Percentiles rank a stretch among this genome's conserved stretches.
Conservation (phyloP, 2,113 vertebrate genomes). For the Tautogolabrus adspersus region DNA sequence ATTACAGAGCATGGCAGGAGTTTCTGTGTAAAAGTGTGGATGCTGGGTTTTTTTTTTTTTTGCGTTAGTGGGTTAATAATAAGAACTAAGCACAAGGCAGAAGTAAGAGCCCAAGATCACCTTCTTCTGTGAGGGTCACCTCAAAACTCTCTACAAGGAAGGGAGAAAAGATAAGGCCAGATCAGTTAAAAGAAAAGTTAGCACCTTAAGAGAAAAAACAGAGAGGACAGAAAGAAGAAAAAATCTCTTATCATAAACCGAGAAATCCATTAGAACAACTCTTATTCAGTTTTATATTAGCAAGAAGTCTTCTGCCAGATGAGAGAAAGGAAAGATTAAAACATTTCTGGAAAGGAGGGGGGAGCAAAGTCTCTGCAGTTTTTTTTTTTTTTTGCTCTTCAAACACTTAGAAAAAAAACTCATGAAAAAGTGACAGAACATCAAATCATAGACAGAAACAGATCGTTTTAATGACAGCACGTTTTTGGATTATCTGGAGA, state of each 20-base stretch:
- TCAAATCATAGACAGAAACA: constrained; percentile 8
- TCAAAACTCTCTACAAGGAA: constrained; percentile 98
- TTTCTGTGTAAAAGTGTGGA: constrained; percentile 92
- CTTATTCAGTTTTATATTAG: constrained; percentile 14
- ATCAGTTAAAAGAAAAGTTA: constrained; percentile 90
- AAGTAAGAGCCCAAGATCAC: constrained; percentile 98
- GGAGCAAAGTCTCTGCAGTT: constrained; percentile 15
- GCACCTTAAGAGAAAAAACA: constrained; percentile 73
- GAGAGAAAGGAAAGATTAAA: constrained; percentile 39
- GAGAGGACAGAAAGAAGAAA: constrained; percentile 62
- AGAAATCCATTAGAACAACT: constrained; percentile 41
- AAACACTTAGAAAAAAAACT: constrained; percentile 22
- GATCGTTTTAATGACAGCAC: not conserved
- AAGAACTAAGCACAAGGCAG: constrained; percentile 87
- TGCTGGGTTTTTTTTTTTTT: constrained; percentile 85
- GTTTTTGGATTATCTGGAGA: constrained; percentile 1
- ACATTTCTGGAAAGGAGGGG: constrained; percentile 10
- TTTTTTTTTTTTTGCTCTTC: constrained; percentile 14
- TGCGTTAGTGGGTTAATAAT: constrained; percentile 98
- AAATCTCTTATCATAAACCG: constrained; percentile 43
- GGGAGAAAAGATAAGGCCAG: constrained; percentile 97
- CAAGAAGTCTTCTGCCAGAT: constrained; percentile 22
- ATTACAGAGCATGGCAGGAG: constrained; percentile 88
- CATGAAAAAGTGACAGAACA: constrained; percentile 17
- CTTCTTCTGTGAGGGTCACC: constrained; percentile 99